Conservation (phyloP, 2,113 vertebrate species). For the Larimichthys crocea region DNA sequence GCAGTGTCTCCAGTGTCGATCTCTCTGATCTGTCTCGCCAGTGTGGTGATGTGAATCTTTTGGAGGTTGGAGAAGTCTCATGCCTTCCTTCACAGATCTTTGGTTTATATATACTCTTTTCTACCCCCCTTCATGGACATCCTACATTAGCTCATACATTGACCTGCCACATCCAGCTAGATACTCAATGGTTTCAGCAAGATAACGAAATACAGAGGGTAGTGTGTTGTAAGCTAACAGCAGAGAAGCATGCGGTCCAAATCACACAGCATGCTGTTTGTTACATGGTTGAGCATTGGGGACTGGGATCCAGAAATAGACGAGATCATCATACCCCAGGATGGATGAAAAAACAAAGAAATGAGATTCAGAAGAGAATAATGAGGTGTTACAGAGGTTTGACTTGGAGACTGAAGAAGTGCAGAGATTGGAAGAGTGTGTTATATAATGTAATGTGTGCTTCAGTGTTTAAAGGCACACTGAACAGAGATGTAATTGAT, state of each 20-base stretch:
- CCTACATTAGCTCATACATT: too few species aligned
- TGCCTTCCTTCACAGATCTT: too few species aligned
- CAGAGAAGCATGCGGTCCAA: constrained; percentile 9
- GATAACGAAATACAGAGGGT: not conserved
- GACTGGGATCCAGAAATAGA: constrained; percentile 40
- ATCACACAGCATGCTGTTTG: constrained; percentile 19
- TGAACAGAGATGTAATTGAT: constrained; percentile 73
- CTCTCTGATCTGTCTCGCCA: too few species aligned
- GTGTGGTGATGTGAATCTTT: too few species aligned
- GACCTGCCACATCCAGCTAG: not conserved
- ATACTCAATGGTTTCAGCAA: not conserved
- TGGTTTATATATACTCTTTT: too few species aligned
- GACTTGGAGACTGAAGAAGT: constrained; percentile 38
- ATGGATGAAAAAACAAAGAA: constrained; percentile 28
- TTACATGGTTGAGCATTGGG: constrained; percentile 1
- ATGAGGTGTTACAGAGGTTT: constrained; percentile 21
- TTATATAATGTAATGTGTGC: constrained; percentile 37
- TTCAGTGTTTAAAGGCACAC: constrained; percentile 46
- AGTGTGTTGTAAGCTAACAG: constrained; percentile 6
- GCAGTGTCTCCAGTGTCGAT: too few species aligned
- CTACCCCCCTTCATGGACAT: too few species aligned
- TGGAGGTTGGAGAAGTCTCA: too few species aligned
- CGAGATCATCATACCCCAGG: constrained; percentile 12
- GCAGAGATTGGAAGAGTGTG: constrained; percentile 18
- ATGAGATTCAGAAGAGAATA: constrained; percentile 32